Evolutionary conservation across 2,797 vertebrate genomes (phyloP).

Genomic region (Spondyliosoma cantharus): DNA sequence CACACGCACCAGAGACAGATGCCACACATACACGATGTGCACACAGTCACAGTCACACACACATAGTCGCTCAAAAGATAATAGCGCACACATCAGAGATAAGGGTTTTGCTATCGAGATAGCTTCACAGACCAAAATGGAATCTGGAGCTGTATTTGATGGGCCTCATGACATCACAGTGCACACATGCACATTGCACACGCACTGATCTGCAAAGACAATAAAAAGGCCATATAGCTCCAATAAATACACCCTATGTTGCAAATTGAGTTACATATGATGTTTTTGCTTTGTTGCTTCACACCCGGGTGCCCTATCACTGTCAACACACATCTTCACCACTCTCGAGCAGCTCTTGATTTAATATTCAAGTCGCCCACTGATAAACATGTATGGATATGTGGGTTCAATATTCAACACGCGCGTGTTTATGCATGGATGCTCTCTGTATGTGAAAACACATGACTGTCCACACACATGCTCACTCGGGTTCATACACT

Average conservation of each 20-base stretch:
- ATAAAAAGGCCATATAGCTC: background rate
- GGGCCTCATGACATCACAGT: constrained; percentile 32
- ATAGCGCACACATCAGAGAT: constrained; percentile 52
- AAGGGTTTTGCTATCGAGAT: constrained; percentile 53
- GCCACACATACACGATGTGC: background rate
- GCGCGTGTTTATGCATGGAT: constrained; percentile 42
- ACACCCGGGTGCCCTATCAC: background rate
- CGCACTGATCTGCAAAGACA: constrained; percentile 18
- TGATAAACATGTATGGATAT: constrained; percentile 56
- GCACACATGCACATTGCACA: background rate
- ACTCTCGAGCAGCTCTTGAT: constrained; percentile 24
- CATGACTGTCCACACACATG: constrained; percentile 37
- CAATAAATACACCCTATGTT: background rate
- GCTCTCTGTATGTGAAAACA: constrained; percentile 46
- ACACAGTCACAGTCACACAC: constrained; percentile 5
- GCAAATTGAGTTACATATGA: constrained; percentile 8
- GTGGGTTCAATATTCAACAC: constrained; percentile 45
- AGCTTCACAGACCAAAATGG: constrained; percentile 55
- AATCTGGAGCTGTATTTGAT: constrained; percentile 43
- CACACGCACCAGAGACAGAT: constrained; percentile 19
- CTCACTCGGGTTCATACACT: constrained; percentile 26
- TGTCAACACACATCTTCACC: constrained; percentile 27
- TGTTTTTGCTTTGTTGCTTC: constrained; percentile 37
- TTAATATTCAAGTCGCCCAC: constrained; percentile 58
- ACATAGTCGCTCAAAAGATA: constrained; percentile 51